Evolutionary conservation across 2,888 invertebrate species (phyloP).

Genomic region (Ecdyonurus torrentis): DNA sequence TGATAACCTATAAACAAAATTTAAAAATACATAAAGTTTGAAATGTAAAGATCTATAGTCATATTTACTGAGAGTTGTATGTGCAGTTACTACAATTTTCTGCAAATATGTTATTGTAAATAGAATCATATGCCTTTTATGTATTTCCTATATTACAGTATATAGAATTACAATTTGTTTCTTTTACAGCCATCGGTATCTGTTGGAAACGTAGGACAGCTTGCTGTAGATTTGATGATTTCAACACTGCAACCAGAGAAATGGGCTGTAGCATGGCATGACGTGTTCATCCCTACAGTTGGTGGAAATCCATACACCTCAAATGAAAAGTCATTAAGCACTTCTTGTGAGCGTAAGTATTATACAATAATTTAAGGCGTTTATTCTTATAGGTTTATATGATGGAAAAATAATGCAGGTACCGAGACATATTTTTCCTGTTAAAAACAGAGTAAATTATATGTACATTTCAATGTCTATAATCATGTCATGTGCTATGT

Average conservation of each 20-base stretch:
- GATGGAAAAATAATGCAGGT: neutral
- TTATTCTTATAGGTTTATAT: slow-evolving; percentile 2
- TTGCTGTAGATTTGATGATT: slow-evolving; percentile 67
- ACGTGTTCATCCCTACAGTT: slow-evolving; percentile 56
- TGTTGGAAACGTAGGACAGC: slow-evolving; percentile 85
- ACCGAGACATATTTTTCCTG: no score
- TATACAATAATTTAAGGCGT: slow-evolving; percentile 12
- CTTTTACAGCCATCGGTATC: slow-evolving; percentile 49
- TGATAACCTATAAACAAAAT: no score
- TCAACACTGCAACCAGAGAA: slow-evolving; percentile 49
- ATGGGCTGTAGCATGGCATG: slow-evolving; percentile 53
- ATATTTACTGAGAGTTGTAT: no score
- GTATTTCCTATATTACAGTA: neutral
- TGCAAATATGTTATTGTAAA: neutral
- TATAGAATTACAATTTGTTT: neutral
- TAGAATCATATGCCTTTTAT: neutral
- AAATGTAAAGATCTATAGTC: no score
- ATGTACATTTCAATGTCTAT: no score
- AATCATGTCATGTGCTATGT: no score
- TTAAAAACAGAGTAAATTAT: no score
- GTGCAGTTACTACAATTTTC: neutral
- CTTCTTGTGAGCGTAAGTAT: slow-evolving; percentile 24
- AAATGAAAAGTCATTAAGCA: slow-evolving; percentile 25
- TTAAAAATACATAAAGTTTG: no score
- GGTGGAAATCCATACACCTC: slow-evolving; percentile 64